Conservation (phyloP, 2,888 invertebrate genomes). For the Perizoma flavofasciatum region DNA sequence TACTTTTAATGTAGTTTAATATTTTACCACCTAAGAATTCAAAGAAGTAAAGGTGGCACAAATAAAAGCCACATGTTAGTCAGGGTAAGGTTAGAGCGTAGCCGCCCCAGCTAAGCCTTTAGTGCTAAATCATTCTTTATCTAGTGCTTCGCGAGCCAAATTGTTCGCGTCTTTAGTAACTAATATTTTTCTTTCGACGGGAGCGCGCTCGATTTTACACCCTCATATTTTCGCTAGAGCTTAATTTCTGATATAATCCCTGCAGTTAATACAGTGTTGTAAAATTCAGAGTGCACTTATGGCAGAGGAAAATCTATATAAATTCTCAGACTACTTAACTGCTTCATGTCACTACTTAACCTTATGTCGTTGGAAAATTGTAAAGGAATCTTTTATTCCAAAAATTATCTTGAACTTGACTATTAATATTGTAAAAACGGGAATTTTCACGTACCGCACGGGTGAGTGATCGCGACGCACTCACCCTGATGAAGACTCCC, state of each 20-base stretch:
- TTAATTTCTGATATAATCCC: slow-evolving; percentile 17
- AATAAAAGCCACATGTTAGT: too few species aligned
- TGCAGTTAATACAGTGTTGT: slow-evolving; percentile 4
- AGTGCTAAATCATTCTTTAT: slow-evolving; percentile 32
- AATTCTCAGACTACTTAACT: not conserved
- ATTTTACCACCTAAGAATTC: too few species aligned
- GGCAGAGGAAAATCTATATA: not conserved
- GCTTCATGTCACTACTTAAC: not conserved
- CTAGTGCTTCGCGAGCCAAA: slow-evolving; percentile 29
- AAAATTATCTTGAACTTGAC: too few species aligned
- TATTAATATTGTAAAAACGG: too few species aligned
- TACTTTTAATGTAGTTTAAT: too few species aligned
- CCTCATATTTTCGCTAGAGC: slow-evolving; percentile 23
- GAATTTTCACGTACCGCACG: too few species aligned
- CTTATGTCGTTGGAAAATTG: not conserved
- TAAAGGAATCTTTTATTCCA: too few species aligned
- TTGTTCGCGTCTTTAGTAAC: slow-evolving; percentile 28
- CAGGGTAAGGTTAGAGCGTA: too few species aligned
- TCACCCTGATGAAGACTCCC: too few species aligned
- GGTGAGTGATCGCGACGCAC: too few species aligned
- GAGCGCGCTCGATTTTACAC: slow-evolving; percentile 13
- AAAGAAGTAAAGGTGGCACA: too few species aligned
- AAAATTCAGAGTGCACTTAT: slow-evolving; percentile 4
- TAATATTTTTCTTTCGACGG: slow-evolving; percentile 27
- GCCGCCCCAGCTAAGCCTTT: too few species aligned